Conservation (phyloP, 2,888 invertebrate genomes). For the Drosophila affinis region DNA sequence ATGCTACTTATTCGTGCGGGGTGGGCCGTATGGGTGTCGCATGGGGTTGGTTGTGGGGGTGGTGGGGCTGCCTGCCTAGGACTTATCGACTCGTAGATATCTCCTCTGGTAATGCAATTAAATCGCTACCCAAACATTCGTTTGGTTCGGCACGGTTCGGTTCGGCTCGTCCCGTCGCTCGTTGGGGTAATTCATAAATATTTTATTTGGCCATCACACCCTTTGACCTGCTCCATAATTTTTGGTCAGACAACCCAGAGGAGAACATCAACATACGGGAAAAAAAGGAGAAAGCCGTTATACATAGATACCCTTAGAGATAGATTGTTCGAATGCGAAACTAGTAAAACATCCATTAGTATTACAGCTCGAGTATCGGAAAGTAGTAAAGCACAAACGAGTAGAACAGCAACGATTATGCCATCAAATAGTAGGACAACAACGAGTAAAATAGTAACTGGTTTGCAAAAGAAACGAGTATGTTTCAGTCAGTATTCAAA, state of each 20-base stretch:
- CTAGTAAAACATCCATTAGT: not conserved
- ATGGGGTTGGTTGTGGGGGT: not conserved
- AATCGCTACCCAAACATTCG: slow-evolving; percentile 47
- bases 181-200: slow-evolving; percentile 72
- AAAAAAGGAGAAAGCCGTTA: not conserved
- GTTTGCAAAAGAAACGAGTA: too few species aligned
- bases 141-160: not conserved
- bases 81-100: slow-evolving; percentile 64
- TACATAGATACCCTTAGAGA: not conserved
- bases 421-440: too few species aligned
- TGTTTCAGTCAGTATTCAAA: too few species aligned
- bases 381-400: not conserved
- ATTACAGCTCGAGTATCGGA: too few species aligned
- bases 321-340: not conserved
- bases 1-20: slow-evolving; percentile 27
- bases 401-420: not conserved
- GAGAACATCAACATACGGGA: slow-evolving; percentile 20
- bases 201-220: slow-evolving; percentile 71
- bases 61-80: slow-evolving; percentile 28
- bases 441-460: too few species aligned
- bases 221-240: slow-evolving; percentile 53
- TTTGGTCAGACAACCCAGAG: slow-evolving; percentile 14
- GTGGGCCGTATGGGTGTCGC: not conserved
- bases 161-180: slow-evolving; percentile 10
- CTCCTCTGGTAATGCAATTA: slow-evolving; percentile 72